These are phyloP conservation scores for Chironomus riparius DNA, from an alignment of 2,888 invertebrate species.

Conservation along the genomic window DNA sequence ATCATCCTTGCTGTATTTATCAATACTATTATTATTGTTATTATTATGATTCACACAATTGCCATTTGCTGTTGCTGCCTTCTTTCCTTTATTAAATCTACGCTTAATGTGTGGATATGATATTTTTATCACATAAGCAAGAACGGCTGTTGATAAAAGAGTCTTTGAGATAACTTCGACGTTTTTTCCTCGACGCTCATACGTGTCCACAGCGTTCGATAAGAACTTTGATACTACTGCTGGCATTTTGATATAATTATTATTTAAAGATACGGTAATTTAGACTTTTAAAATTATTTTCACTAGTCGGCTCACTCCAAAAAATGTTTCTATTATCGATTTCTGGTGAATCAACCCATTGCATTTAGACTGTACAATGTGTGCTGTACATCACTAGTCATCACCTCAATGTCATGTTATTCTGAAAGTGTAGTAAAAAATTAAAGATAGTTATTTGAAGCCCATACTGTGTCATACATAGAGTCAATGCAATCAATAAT, in stretches of 20 bases:
- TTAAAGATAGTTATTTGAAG: background rate
- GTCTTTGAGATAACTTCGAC: constrained; percentile 52
- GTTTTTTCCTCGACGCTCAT: constrained; percentile 45
- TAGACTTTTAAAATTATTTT: background rate
- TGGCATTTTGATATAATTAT: constrained; percentile 5
- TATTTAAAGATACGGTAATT: background rate
- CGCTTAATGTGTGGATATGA: constrained; percentile 51
- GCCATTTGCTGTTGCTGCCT: background rate
- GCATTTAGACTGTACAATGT: background rate
- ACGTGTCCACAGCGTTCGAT: constrained; percentile 48
- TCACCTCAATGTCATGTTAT: constrained; percentile 5
- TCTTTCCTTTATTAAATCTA: constrained; percentile 30
- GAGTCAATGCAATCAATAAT: background rate
- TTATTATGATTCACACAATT: constrained; percentile 29
- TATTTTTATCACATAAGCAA: constrained; percentile 52
- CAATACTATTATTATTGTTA: constrained; percentile 29
- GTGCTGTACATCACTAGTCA: background rate
- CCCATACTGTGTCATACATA: no score
- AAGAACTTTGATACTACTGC: constrained; percentile 57
- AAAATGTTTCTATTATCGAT: background rate
- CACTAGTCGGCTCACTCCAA: background rate
- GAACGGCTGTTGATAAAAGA: constrained; percentile 49
- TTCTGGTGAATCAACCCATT: background rate
- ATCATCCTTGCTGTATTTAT: constrained; percentile 36
- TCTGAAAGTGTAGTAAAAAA: background rate